Conservation (phyloP, 2,113 vertebrate species). For the Cyprinodon tularosa region DNA sequence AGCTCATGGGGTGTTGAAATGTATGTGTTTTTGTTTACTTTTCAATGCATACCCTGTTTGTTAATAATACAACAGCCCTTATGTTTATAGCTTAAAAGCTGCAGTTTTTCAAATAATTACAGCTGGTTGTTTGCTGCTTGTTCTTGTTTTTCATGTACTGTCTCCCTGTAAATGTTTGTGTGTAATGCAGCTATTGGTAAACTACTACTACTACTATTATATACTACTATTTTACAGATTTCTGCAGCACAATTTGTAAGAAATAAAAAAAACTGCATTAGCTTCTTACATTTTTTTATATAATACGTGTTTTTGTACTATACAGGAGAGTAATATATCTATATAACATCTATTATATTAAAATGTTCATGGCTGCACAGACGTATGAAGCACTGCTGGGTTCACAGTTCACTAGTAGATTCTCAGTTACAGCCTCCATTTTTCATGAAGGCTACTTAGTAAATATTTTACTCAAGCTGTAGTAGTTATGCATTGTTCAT, state of each 20-base stretch:
- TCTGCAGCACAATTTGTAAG: slow-evolving; percentile 31
- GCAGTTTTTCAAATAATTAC: neutral
- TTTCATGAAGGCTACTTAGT: neutral
- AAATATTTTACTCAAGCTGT: neutral
- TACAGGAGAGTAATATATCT: neutral
- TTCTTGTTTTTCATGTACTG: slow-evolving; percentile 3
- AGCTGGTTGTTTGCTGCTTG: slow-evolving; percentile 3
- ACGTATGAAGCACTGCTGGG: neutral
- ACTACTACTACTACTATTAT: neutral
- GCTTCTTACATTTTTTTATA: neutral
- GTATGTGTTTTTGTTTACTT: slow-evolving; percentile 28
- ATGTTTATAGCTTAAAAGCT: slow-evolving; percentile 1
- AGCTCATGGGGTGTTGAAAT: slow-evolving; percentile 23
- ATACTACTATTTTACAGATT: slow-evolving; percentile 9
- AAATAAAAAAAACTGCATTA: slow-evolving; percentile 50
- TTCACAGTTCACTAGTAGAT: neutral
- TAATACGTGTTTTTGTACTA: neutral
- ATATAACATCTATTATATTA: neutral
- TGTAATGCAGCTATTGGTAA: neutral
- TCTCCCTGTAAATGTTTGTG: neutral
- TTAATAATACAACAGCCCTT: slow-evolving; percentile 12
- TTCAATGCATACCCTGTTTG: slow-evolving; percentile 4
- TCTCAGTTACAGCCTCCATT: neutral
- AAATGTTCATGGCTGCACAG: neutral
- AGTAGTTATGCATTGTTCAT: neutral